These are phyloP conservation scores for Drosophila multiciliata DNA, from an alignment of 2,888 invertebrate species.

Conservation along the genomic window DNA sequence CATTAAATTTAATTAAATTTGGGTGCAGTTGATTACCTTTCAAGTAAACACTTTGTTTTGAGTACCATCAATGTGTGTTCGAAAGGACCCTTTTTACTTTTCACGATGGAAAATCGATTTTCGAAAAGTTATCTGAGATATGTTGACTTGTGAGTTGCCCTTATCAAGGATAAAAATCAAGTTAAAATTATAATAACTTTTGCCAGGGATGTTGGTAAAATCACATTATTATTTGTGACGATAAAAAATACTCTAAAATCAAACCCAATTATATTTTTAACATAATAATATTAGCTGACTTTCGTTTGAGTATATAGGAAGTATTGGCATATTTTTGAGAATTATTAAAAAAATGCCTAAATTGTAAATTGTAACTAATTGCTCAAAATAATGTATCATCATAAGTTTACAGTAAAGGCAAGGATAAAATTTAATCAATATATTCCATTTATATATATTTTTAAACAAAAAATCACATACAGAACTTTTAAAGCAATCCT, in stretches of 20 bases:
- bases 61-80: background rate
- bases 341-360: too few species aligned
- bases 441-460: background rate
- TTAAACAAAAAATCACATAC: conserved; percentile 7
- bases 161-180: background rate
- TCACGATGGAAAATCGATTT: background rate
- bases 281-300: background rate
- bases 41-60: background rate
- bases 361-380: background rate
- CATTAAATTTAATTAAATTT: conserved; percentile 1
- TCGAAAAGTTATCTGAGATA: background rate
- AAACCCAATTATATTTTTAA: background rate
- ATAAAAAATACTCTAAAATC: too few species aligned
- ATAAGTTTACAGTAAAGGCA: background rate
- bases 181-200: background rate
- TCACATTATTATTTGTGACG: background rate
- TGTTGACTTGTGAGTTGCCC: background rate
- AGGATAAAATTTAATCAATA: too few species aligned
- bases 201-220: background rate
- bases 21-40: background rate
- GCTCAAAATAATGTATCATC: background rate
- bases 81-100: conserved; percentile 1
- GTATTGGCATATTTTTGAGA: background rate
- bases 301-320: background rate
- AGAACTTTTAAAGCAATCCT: conserved; percentile 45